These are phyloP conservation scores for rabbit (Oryctolagus cuniculus) DNA, from an alignment of 2,113 vertebrate species.

Conservation along the genomic window DNA sequence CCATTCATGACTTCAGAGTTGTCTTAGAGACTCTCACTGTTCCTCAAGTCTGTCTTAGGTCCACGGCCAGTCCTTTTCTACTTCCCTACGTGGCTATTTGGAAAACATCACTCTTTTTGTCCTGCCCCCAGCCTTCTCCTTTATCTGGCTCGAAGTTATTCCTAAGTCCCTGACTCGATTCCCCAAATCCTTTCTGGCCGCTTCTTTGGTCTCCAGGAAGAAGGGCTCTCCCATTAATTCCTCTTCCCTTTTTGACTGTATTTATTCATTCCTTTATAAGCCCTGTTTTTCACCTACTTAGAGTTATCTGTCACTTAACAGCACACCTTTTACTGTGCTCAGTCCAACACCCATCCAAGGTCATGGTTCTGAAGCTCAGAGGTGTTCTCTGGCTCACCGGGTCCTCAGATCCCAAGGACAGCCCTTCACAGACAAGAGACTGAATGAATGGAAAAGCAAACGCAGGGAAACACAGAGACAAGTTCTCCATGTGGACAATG, in stretches of 20 bases:
- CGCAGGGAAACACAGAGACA: background rate
- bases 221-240: background rate
- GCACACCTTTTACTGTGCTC: constrained; percentile 15
- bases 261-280: background rate
- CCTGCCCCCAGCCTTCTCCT: background rate
- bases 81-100: background rate
- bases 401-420: background rate
- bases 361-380: background rate
- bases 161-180: background rate
- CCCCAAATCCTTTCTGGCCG: background rate
- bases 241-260: background rate
- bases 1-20: background rate
- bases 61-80: background rate
- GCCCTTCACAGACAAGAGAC: background rate
- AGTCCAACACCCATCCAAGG: background rate
- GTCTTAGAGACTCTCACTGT: background rate
- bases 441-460: background rate
- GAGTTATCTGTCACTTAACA: background rate
- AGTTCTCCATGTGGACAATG: background rate
- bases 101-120: background rate
- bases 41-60: background rate
- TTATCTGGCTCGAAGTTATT: background rate
- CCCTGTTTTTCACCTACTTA: constrained; percentile 26
- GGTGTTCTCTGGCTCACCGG: background rate
- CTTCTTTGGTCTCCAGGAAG: background rate